phyloP scores from a whole-genome alignment of 2,888 invertebrate species.

The Agrochola lota region DNA sequence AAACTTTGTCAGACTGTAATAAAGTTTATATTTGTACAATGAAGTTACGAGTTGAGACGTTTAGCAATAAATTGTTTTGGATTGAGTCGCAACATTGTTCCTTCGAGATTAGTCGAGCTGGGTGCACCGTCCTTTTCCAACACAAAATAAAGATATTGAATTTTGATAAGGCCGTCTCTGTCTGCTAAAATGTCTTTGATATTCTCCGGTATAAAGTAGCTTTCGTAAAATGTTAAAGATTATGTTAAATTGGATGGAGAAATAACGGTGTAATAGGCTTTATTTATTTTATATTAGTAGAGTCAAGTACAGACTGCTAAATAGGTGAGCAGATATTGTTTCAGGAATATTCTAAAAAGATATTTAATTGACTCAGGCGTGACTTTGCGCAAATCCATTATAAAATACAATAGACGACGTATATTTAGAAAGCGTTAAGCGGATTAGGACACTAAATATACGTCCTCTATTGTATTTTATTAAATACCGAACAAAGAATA shows the following conservation, averaged over 20 bases:
- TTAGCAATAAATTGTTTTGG: constrained; percentile 74
- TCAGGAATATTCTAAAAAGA: too few species aligned
- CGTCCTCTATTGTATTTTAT: too few species aligned
- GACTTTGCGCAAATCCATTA: too few species aligned
- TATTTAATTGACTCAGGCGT: too few species aligned
- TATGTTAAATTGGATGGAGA: constrained; percentile 64
- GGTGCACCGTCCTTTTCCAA: constrained; percentile 86
- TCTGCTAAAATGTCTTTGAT: constrained; percentile 77
- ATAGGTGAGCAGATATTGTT: constrained; percentile 9
- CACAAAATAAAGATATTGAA: constrained; percentile 89
- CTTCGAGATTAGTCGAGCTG: constrained; percentile 85
- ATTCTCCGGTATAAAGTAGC: constrained; percentile 74
- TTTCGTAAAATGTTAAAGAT: constrained; percentile 72
- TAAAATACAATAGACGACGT: too few species aligned
- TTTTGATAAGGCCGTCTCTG: constrained; percentile 85
- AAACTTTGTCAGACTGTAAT: constrained; percentile 57
- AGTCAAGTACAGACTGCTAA: constrained; percentile 7
- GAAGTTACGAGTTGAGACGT: constrained; percentile 64
- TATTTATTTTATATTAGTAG: constrained; percentile 35
- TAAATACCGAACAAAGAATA: constrained; percentile 3
- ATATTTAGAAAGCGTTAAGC: too few species aligned
- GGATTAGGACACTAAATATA: too few species aligned
- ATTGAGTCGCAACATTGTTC: constrained; percentile 88
- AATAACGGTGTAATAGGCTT: constrained; percentile 46
- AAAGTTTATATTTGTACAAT: constrained; percentile 62